Evolutionary conservation across 2,113 vertebrate genomes (phyloP).

Genomic region (Pitta sordida): DNA sequence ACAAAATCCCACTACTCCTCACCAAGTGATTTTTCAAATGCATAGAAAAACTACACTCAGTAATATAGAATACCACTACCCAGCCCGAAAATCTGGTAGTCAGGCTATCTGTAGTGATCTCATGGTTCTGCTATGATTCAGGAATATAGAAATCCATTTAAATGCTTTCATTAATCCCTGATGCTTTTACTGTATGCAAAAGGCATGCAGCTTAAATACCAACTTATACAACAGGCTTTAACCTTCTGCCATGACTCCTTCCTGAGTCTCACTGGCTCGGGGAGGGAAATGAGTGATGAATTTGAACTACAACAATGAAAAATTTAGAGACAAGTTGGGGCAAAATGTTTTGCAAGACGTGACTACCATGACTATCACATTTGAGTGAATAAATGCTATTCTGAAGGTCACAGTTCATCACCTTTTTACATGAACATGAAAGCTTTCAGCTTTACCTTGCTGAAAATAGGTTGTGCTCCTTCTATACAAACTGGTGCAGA

Average conservation of each 20-base stretch:
- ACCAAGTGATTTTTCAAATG: neutral
- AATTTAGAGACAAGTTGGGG: constrained; percentile 19
- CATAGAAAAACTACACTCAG: neutral
- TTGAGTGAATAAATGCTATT: neutral
- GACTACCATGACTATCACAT: neutral
- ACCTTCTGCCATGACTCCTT: constrained; percentile 22
- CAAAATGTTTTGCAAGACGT: neutral
- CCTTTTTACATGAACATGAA: neutral
- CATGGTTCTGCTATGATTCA: constrained; percentile 8
- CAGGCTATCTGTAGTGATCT: neutral
- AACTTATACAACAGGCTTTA: neutral
- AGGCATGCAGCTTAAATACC: constrained; percentile 13
- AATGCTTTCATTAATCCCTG: constrained; percentile 37
- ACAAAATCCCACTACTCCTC: neutral
- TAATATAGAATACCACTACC: neutral
- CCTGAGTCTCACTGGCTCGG: constrained; percentile 12
- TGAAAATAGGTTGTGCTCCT: neutral
- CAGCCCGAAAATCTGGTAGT: neutral
- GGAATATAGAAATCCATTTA: neutral
- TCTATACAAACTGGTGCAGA: neutral
- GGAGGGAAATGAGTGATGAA: neutral
- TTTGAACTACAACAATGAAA: neutral
- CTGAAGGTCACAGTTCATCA: neutral
- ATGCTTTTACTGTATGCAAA: constrained; percentile 37
- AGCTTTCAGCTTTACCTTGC: neutral